Base-by-base conservation (phyloP, 2,113 vertebrate genomes). In the Vidua chalybeata region DNA sequence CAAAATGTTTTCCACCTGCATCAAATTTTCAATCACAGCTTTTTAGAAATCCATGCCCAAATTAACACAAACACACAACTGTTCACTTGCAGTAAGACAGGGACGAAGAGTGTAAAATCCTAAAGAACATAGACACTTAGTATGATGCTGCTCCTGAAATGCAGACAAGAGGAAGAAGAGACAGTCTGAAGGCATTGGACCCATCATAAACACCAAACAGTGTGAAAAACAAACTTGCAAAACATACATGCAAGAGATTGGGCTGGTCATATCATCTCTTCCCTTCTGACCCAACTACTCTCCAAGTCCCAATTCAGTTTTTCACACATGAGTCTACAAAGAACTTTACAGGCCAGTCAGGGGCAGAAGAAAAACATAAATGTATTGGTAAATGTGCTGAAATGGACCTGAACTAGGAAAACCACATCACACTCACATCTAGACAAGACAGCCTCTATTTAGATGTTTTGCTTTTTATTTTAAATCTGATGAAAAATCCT, bases 241-340 rank as follows among this genome's bases (percentile, higher is more conserved):
- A 80, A 74, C 26, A 51, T 12, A 49, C 28, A 88, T 43, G 24
- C 30, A 58, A 35, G 15, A 58, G 22, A 24, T 7, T 58, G 56
- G 22, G 21, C 7, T 24, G 37, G 63, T 37, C 1, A 0, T 15
- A 41, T 33, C 1, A 35, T 6, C 22, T 84, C 55, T 48, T 81
- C 48, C 51, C 14, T 87, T 89, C 21, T 55, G 43, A 85, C 13
- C 11, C 51, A 85, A 35, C 22, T 33, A 28, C 18, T 86, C 14
- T 72, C 39, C 16, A 39, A 45, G 7, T 49, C 46, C 7, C 28
- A 73, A 9, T 3, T 43, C 31, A 20, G 12, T 66, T 91, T 85
- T 72, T 31, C 24, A 72, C 20, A 5, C 8, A 8, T 6, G 26
- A 54, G 10, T 68, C 24, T 18, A 49, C 15, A 80, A 49, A 76